A percentile compares a stretch with the other conserved stretches of the same genome.
These are phyloP conservation scores for Carduelis carduelis DNA, from an alignment of 2,797 vertebrate genomes.

Conservation along the genomic window DNA sequence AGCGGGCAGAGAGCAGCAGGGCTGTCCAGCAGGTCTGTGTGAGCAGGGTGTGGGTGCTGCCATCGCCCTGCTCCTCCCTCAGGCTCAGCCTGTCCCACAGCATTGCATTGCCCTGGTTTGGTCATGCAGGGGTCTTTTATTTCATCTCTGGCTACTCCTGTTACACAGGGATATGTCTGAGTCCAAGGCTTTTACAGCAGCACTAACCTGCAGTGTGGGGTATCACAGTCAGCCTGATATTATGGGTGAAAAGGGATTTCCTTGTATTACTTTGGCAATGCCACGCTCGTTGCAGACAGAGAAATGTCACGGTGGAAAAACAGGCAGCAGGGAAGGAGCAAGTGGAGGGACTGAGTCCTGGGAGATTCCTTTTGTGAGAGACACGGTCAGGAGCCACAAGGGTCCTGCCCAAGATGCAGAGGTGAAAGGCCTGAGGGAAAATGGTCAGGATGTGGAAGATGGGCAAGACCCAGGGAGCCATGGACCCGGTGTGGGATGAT, in stretches of 20 bases:
- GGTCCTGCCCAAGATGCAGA: neutral
- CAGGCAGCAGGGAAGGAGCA: neutral
- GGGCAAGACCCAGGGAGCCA: neutral
- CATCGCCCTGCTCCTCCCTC: neutral
- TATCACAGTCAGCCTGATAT: neutral
- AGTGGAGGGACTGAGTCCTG: neutral
- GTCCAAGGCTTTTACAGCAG: neutral
- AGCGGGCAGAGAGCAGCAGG: neutral
- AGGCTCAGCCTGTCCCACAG: neutral
- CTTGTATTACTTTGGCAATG: neutral
- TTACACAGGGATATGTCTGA: neutral
- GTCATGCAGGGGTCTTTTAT: neutral
- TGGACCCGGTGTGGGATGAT: fast-evolving
- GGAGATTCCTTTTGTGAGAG: neutral
- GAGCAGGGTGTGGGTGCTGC: neutral
- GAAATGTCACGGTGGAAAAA: neutral
- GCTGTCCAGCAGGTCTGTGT: neutral
- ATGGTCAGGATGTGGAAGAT: neutral
- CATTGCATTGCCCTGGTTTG: neutral
- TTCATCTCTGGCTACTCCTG: neutral
- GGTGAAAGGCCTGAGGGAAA: neutral
- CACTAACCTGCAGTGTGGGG: neutral
- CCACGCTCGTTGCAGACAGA: neutral
- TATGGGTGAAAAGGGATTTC: neutral
- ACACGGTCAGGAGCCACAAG: neutral